Evolutionary conservation across 2,113 vertebrate species (phyloP).

Genomic region (Aptenodytes forsteri): DNA sequence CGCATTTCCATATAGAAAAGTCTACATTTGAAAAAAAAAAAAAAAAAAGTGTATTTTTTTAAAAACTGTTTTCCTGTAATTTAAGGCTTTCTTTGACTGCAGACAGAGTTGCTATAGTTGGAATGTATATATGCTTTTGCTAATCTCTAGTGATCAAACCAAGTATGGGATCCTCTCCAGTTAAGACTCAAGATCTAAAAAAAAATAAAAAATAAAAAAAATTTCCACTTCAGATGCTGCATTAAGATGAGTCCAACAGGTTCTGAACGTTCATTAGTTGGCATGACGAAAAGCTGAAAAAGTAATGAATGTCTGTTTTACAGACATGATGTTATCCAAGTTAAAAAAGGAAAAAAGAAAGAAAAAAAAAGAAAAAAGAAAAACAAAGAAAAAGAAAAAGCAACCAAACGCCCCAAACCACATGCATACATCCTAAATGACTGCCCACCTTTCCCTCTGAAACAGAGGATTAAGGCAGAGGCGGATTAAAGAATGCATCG

Average conservation of each 20-base stretch:
- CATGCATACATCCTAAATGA: neutral
- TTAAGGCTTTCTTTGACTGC: neutral
- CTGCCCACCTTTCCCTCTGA: neutral
- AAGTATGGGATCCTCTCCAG: neutral
- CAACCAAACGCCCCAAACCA: neutral
- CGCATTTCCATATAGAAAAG: neutral
- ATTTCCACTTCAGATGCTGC: neutral
- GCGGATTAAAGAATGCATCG: constrained; percentile 25
- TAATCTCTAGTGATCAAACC: constrained; percentile 47
- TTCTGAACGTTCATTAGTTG: neutral
- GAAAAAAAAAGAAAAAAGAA: neutral
- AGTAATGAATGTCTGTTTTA: neutral
- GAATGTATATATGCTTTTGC: neutral
- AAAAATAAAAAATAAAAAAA: neutral
- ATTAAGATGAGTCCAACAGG: neutral
- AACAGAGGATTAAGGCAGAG: neutral
- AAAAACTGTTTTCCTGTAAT: neutral
- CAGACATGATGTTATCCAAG: neutral
- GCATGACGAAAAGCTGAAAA: neutral
- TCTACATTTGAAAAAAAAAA: neutral
- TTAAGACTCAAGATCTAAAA: neutral
- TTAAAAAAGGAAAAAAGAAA: neutral
- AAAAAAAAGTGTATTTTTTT: neutral
- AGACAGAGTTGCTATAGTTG: constrained; percentile 7
- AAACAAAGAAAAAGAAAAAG: neutral